A percentile compares a stretch with the other conserved stretches of the same genome.
These are phyloP conservation scores for Protonibea diacanthus DNA, from an alignment of 2,797 vertebrate species.

Conservation along the genomic window DNA sequence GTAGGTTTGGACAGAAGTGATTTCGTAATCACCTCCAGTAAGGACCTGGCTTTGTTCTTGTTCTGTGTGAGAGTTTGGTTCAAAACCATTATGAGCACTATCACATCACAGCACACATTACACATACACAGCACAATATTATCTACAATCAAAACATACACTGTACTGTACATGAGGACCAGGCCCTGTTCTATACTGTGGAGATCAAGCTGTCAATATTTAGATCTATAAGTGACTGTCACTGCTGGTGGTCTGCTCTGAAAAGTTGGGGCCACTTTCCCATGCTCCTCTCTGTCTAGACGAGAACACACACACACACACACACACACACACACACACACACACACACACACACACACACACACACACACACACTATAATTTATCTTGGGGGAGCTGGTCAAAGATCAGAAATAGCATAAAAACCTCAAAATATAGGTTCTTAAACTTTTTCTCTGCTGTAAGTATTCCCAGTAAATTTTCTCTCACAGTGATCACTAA, in stretches of 20 bases:
- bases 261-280: conserved; percentile 53
- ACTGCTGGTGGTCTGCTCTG: conserved; percentile 58
- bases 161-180: background rate
- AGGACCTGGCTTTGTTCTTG: background rate
- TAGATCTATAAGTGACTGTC: conserved; percentile 18
- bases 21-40: background rate
- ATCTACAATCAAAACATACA: background rate
- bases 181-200: background rate
- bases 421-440: conserved; percentile 51
- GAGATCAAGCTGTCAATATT: conserved; percentile 32
- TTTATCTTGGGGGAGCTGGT: conserved; percentile 25
- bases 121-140: too few relatives aligned
- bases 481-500: background rate
- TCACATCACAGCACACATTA: too few relatives aligned
- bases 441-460: conserved; percentile 6
- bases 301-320: conserved; percentile 32
- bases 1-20: background rate
- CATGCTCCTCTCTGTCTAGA: conserved; percentile 49
- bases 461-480: background rate
- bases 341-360: conserved; percentile 40
- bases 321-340: conserved; percentile 21
- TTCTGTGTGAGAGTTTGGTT: background rate
- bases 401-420: conserved; percentile 39
- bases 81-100: background rate
- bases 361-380: conserved; percentile 30